Base-by-base conservation (phyloP, 2,888 invertebrate species). In the Caenorhabditis japonica region DNA sequence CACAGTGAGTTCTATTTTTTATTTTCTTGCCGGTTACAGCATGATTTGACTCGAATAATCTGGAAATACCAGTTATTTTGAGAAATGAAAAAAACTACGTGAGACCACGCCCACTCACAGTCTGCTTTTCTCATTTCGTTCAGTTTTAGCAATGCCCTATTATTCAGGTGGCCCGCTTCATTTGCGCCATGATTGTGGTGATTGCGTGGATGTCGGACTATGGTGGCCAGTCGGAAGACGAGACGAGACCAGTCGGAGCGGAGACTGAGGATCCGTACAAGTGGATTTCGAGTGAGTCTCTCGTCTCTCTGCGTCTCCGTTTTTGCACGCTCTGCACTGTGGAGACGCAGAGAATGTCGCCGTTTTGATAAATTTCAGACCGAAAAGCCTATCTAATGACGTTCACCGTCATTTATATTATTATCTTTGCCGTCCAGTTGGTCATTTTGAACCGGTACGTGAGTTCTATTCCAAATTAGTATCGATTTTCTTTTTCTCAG, bases 151-250 rank as follows among this genome's bases (percentile, higher is more conserved):
- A 10, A 25, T n/a, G 33, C n/a, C 17, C 21, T 30, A 21, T 27
- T 39, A 7, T 33, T 19, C 33, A 68, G 68, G 68, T 70, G 5
- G 72, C 66, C 27, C 46, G 72, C 10, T 73, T 73, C 51, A 46
- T 66, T 17, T 51, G 66, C 17, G 72, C 72, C 13, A 73, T 73
- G 10, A 39, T 73, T 3, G 58, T 73, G 10, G 64, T 73, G 0
- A 66, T 73, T 36, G 53, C 72, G 3, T 73, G 64, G 64, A 27
- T 73, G 38, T 62, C 71, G 2, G 64, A 71, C 5, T 62, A 71
- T 47, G 52, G 51, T 25, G 60, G 59, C 21, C 23, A 30, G 23
- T 25, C 38, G 8, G 62, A 58, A 30, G 70, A 62, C 19, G 49
- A 47, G 34, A 38, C 47, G 10, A 44, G 47, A n/a, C n/a, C 15